Conservation (phyloP, 2,888 invertebrate species). For the Drosophila hamatofila region DNA sequence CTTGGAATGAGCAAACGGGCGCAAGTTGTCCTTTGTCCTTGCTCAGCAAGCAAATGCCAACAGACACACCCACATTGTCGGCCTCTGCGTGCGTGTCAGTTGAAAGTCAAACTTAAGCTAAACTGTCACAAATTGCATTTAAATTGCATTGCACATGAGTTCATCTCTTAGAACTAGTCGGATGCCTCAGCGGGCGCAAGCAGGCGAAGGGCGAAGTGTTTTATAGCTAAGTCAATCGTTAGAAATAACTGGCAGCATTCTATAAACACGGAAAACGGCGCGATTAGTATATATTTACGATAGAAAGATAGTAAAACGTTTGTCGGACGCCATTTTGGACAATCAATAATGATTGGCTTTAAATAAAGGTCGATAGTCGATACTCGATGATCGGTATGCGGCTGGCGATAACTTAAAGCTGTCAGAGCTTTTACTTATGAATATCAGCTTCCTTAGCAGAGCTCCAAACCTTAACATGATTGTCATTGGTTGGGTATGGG, state of each 20-base stretch:
- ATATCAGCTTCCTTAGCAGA: too few relatives aligned
- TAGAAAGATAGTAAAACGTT: constrained; percentile 15
- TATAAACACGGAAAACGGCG: neutral
- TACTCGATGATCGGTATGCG: constrained; percentile 34
- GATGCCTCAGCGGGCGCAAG: neutral
- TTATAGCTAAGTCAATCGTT: constrained; percentile 21
- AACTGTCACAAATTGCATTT: constrained; percentile 74
- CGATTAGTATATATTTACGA: constrained; percentile 18
- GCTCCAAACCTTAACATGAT: too few relatives aligned
- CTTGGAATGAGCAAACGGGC: neutral
- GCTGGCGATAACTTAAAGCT: neutral
- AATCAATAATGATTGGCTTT: constrained; percentile 24
- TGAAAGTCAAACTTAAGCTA: constrained; percentile 63
- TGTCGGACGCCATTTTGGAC: constrained; percentile 12
- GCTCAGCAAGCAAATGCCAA: neutral
- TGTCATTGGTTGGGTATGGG: too few relatives aligned
- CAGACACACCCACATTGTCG: neutral
- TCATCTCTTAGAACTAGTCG: constrained; percentile 28
- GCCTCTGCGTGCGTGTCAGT: constrained; percentile 50
- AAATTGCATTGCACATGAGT: constrained; percentile 57
- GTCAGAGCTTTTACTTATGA: too few relatives aligned
- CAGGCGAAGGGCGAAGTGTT: neutral
- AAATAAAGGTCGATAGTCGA: constrained; percentile 37
- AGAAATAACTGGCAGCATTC: neutral
- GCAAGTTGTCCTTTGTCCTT: constrained; percentile 16